Base-by-base conservation (phyloP, 2,888 invertebrate genomes). In the Rhyacophila evoluta region DNA sequence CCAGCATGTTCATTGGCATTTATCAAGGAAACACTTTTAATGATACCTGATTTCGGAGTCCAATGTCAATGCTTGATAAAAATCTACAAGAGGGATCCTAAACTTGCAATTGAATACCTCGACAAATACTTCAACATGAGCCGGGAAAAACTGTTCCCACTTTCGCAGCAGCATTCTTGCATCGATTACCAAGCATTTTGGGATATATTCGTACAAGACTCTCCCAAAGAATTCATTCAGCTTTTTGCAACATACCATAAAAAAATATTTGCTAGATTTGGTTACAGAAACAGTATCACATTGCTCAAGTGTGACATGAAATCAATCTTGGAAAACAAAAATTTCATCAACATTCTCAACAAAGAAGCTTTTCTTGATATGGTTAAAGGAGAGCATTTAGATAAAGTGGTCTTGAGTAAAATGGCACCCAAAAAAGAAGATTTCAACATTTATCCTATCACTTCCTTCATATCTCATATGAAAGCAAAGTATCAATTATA, bases 71-170 rank as follows among this genome's bases (percentile, higher is more conserved):
- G 68, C 28, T 15, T 80, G 15, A 27, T 69, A 6, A 28, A 68
- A 11, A 70, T 80, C 19, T 80, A 80, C 38, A 77, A 71, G 4
- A 84, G 78, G 12, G 84, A 85, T 79, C 85, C 85, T 0, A 72
- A 84, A 2, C 27, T 86, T 0, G 80, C 84, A 0, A 83, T 86
- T 2, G 83, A 83, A 6, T 86, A 85, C 70, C 37, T 86, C 2
- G 84, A 83, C 68, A 76, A 85, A 6, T 80, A 83, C 1, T 81
- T 82, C 1, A 73, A 77, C 0, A 19, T 1, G 0, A 36, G 70
- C 0, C 12, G 75, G 0, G 1, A 12, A 2, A 77, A 74, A 33
- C 12, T 80, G 15, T 37, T 29, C 55, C 36, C 19, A 8, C 25
- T 11, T 8, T 33, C 25, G 8, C 1, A 19, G 25, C 15, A 33